phyloP scores from a whole-genome alignment of 2,113 vertebrate species.

The Cairina moschata region DNA sequence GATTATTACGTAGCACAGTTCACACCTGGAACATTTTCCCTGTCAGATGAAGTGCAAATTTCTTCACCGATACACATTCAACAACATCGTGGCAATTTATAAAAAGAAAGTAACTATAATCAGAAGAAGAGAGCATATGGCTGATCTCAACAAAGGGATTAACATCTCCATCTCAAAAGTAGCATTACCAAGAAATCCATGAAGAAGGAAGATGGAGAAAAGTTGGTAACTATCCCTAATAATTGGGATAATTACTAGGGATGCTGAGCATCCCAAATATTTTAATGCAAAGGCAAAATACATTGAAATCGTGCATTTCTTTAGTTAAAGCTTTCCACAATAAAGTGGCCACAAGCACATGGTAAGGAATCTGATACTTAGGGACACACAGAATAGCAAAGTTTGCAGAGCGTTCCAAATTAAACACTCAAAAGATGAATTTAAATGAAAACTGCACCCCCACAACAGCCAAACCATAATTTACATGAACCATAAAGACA shows the following conservation, averaged over 20 bases:
- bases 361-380: background rate
- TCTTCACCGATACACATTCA: background rate
- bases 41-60: conserved; percentile 14
- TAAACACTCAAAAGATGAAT: background rate
- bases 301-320: background rate
- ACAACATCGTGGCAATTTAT: background rate
- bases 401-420: background rate
- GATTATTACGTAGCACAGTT: conserved; percentile 6
- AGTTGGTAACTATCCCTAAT: background rate
- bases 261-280: background rate
- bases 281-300: background rate
- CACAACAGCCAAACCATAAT: background rate
- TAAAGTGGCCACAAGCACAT: background rate
- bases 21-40: conserved; percentile 15
- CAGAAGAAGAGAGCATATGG: conserved; percentile 14
- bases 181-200: background rate
- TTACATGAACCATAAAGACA: background rate
- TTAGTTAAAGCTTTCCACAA: background rate
- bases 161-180: conserved; percentile 7
- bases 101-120: conserved; percentile 39
- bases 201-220: conserved; percentile 5
- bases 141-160: conserved; percentile 35
- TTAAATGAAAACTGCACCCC: background rate
- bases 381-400: background rate
- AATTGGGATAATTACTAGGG: background rate